Conservation (phyloP, 2,888 invertebrate species). For the Volucella zonaria region DNA sequence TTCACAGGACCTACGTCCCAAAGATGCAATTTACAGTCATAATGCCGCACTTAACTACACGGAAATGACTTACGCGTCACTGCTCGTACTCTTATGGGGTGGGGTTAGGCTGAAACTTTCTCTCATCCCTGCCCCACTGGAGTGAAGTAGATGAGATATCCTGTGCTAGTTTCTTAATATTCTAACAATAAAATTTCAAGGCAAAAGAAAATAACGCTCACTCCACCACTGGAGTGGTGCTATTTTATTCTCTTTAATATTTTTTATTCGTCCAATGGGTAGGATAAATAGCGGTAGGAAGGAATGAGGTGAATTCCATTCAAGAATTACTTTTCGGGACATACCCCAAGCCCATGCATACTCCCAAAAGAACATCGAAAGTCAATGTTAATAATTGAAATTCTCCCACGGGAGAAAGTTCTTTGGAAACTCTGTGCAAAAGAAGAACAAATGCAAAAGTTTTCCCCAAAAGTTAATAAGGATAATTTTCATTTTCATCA, state of each 20-base stretch:
- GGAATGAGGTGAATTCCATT: neutral
- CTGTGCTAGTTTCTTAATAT: conserved; percentile 18
- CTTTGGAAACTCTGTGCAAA: neutral
- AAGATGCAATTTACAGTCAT: conserved; percentile 27
- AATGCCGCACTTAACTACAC: conserved; percentile 20
- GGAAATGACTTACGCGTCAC: conserved; percentile 23
- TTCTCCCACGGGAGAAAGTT: conserved; percentile 2
- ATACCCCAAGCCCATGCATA: neutral
- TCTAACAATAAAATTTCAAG: conserved; percentile 10
- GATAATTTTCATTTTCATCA: conserved; percentile 55
- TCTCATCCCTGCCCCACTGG: neutral
- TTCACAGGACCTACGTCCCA: conserved; percentile 36
- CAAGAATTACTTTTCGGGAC: conserved; percentile 30
- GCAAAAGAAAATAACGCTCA: neutral
- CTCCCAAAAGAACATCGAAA: conserved; percentile 17
- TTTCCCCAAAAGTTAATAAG: conserved; percentile 53
- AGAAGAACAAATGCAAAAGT: conserved; percentile 33
- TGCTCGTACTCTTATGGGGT: neutral
- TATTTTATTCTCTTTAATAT: neutral
- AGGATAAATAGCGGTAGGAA: neutral
- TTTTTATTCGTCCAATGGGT: too few relatives aligned
- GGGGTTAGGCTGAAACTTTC: neutral
- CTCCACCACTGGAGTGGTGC: neutral
- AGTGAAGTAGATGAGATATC: neutral
- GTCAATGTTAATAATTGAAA: conserved; percentile 53